phyloP scores from a whole-genome alignment of 1,140 invertebrate genomes.

The Bombus haemorrhoidalis region DNA sequence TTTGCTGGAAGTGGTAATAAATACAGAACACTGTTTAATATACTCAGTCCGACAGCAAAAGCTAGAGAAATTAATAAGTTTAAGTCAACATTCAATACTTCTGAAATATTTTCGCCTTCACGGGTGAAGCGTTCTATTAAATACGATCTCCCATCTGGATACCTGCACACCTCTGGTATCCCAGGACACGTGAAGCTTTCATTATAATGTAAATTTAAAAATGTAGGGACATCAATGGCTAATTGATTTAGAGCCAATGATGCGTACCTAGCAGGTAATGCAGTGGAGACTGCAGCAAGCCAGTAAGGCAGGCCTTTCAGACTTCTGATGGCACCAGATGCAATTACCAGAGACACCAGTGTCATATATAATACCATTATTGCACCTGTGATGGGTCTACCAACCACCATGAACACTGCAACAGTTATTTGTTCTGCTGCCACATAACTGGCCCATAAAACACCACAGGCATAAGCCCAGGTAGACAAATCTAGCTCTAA shows the following conservation, averaged over 20 bases:
- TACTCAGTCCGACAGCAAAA: conserved; percentile 90
- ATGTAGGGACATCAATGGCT: conserved; percentile 70
- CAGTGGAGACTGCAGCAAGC: conserved; percentile 74
- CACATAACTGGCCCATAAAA: conserved; percentile 91
- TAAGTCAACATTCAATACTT: conserved; percentile 87
- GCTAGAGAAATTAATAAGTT: conserved; percentile 93
- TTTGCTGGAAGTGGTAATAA: conserved; percentile 92
- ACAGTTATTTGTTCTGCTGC: conserved; percentile 93
- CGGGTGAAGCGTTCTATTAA: conserved; percentile 88
- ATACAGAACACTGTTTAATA: conserved; percentile 93
- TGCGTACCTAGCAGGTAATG: conserved; percentile 77
- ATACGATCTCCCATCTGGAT: conserved; percentile 88
- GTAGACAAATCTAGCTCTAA: conserved; percentile 74
- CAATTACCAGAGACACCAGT: conserved; percentile 88
- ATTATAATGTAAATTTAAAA: conserved; percentile 82
- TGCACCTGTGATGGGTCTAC: conserved; percentile 89
- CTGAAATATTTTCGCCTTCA: conserved; percentile 85
- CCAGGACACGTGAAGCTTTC: conserved; percentile 83
- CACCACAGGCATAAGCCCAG: conserved; percentile 79
- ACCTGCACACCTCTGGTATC: conserved; percentile 85
- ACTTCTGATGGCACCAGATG: conserved; percentile 90
- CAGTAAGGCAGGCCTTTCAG: conserved; percentile 80
- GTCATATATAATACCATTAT: conserved; percentile 90
- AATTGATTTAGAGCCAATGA: conserved; percentile 77
- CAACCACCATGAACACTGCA: conserved; percentile 91